These are phyloP conservation scores for Sebastes goodei DNA, from an alignment of 2,797 vertebrate genomes.

Conservation along the genomic window DNA sequence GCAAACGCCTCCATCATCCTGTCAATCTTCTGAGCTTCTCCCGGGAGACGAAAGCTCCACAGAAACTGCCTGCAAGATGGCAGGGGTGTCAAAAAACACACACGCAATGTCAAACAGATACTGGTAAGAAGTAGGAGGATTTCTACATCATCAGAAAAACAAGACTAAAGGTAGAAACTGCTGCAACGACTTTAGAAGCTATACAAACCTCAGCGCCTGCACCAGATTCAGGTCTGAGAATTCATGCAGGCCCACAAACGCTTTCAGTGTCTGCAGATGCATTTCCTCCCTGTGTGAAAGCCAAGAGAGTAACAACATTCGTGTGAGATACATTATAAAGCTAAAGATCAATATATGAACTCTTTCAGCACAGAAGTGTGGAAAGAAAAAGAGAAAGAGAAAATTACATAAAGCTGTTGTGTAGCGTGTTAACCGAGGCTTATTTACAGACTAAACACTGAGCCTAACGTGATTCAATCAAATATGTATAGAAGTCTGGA, in stretches of 20 bases:
- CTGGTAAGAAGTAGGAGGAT: not conserved
- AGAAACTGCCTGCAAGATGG: slow-evolving; percentile 87
- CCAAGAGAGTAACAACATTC: not conserved
- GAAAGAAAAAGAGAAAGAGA: too few relatives aligned
- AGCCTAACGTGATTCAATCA: too few relatives aligned
- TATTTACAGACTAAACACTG: too few relatives aligned
- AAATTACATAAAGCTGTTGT: too few relatives aligned
- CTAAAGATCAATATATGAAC: not conserved
- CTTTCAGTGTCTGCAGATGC: slow-evolving; percentile 88
- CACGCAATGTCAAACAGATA: not conserved
- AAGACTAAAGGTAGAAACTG: not conserved
- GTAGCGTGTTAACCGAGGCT: too few relatives aligned
- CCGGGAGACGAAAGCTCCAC: slow-evolving; percentile 95
- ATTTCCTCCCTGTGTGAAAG: slow-evolving; percentile 80
- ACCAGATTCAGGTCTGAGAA: slow-evolving; percentile 94
- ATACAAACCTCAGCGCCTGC: slow-evolving; percentile 90
- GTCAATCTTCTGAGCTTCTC: slow-evolving; percentile 97
- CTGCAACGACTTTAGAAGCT: not conserved
- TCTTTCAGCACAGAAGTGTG: too few relatives aligned
- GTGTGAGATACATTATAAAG: not conserved
- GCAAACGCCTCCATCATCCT: slow-evolving; percentile 98
- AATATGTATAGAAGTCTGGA: too few relatives aligned
- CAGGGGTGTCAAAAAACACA: not conserved
- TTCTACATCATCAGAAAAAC: not conserved
- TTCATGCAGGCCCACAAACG: slow-evolving; percentile 92